Evolutionary conservation across 2,888 invertebrate species (phyloP), one percentile per base, ranked within the genome.

Genomic region (Caenorhabditis sp.): DNA sequence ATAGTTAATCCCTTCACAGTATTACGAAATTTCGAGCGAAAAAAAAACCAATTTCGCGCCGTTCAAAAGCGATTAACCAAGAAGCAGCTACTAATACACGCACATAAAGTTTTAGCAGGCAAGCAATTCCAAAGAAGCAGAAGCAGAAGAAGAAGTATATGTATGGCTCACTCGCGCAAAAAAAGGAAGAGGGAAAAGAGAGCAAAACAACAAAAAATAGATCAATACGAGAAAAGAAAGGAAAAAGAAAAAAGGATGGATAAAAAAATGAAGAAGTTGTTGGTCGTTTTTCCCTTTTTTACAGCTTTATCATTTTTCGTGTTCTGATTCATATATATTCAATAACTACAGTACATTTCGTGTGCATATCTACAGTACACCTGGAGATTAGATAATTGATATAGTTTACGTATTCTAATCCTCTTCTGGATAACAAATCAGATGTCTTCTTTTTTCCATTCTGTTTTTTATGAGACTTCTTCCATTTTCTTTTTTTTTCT

Each of bases 1-100:
- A 65, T 20, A 52, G 50, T 52, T 60, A 50, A 60, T 61, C 59
- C 59, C 27, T 63, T 68, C 68, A 68, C 63, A 59, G 26, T 50
- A 53, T 25, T 68, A 59, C 54, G 54, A 25, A 10, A 43, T 21
- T 52, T 49, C 21, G 21, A 57, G 31, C 31, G 31, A 31, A 31
- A 31, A 31, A n/a, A 31, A 31, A 21, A 67, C 61, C 62, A 57
- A 62, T 58, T 58, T 57, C 25, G 31, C 8, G 43, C 38, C 23
- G n/a, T 8, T 26, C 59, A 31, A 62, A 62, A 67, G 57, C 62
- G 57, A 50, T 21, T 27, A 59, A 38, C 52, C 58, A 17, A 52
- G 53, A 53, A 53, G 52, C 50, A 23, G 43, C 43, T 43, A 43
- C 43, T 43, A 43, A 43, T 10, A 31, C 50, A 58, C 52, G 38